Evolutionary conservation across 2,888 invertebrate species (phyloP), one percentile per base, ranked within the genome.

Genomic region (Tiphia femorata): DNA sequence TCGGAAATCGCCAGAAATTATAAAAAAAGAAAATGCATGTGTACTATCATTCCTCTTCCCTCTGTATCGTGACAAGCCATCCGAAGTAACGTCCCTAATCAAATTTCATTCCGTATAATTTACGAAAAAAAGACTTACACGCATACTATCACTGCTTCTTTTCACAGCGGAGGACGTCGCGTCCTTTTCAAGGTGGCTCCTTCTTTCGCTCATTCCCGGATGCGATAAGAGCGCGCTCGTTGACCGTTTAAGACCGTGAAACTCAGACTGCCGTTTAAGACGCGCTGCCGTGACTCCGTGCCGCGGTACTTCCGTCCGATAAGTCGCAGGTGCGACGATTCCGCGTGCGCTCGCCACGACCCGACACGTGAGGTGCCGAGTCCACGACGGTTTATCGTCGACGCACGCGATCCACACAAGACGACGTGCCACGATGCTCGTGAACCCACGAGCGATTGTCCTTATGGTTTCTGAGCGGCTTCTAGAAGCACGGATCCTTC

Each of bases 291-390:
- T 71, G 71, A 70, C 68, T 69, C 35, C 59, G 60, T 48, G 50
- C 54, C 51, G n/a, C 68, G 50, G n/a, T n/a, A 25, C 59, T 68
- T 71, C 71, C 68, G 71, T 43, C 64, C 60, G 71, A 70, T 70
- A 70, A 70, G 53, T 58, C 62, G 60, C 71, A 71, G 71, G 68
- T 64, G 71, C 64, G 64, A 70, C 69, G 67, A 67, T 70, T 70
- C 70, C 41, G 37, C 44, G 30, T n/a, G 62, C n/a, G n/a, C n/a
- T n/a, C n/a, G n/a, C n/a, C n/a, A n/a, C 61, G 56, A 61, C 38
- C 54, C 59, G 62, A 64, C 68, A 64, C 71, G 64, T 60, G 49
- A 49, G 21, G n/a, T n/a, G n/a, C n/a, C n/a, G n/a, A n/a, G n/a
- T n/a, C n/a, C n/a, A 64, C 49, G 50, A 52, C 51, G 53, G 58